Evolutionary conservation across 2,888 invertebrate genomes (phyloP), one percentile per base, ranked within the genome.

Genomic region (Notodonta ziczac): DNA sequence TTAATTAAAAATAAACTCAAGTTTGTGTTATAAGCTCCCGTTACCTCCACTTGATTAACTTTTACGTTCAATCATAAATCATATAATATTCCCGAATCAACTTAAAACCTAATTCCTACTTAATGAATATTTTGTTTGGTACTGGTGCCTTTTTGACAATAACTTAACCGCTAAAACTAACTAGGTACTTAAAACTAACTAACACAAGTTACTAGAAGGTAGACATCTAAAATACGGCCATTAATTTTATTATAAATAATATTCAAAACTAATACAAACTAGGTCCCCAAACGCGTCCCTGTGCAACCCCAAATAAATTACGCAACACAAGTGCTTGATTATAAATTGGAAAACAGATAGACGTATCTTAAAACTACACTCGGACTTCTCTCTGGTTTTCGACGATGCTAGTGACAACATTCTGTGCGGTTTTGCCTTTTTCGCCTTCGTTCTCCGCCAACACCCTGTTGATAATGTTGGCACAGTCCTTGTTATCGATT

Each of bases 401-500:
- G 4, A 93, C 88, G 68, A 93, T 88, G 56, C 77, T 87, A 0
- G 91, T 86, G 0, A 93, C 85, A 42, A 85, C 66, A 62, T 89
- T 91, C 0, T 84, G 82, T 5, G 81, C 67, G 1, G 70, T 62
- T 59, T 92, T 92, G 2, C 79, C 83, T 9, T 64, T 68, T 4
- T 79, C 75, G 0, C 61, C 76, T 6, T 85, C 84, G 24, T 69
- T 81, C 7, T 85, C 87, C 0, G 73, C 61, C 24, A 93, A 57
- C 10, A 83, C 64, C 62, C 84, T 89, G 67, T 96, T 96, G 55
- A 96, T 95, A 44, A 96, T 93, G 71, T 96, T 94, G 0, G 95
- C 94, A 57, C 95, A 88, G 70, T 95, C 95, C 57, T 94, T 91
- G 75, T 95, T 96, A 13, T 96, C 95, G 70, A 97, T 79, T 74